Evolutionary conservation across 2,888 invertebrate genomes (phyloP), one percentile per base, ranked within the genome.

Genomic region (Mythimna loreyi): DNA sequence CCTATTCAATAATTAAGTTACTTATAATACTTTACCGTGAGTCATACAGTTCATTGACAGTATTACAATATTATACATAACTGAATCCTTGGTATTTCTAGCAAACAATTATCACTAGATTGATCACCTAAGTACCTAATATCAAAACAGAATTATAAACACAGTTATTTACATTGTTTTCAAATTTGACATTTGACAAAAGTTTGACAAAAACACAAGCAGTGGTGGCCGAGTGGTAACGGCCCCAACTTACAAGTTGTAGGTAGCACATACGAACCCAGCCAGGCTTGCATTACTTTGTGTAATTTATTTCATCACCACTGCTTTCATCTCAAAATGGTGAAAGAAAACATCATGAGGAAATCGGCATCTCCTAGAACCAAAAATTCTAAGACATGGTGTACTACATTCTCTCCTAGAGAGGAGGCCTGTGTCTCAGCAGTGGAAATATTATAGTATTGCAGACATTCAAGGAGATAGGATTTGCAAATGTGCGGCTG

Each of bases 11-110:
- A 78, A 76, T 74, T 72, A 72, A 71, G 49, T 58, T 59, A 53
- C 33, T 71, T 30, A 63, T 36, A 65, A 40, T 16, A 19, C 40
- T 49, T 64, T 49, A 40, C 8, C 5, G 62, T 82, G 84, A 86
- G 57, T 86, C 86, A 86, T 78, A 67, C 72, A 82, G 84, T 80
- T 83, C 80, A 83, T 69, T 84, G 75, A 82, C 78, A 70, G 75
- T 49, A 53, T 3, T 13, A 30, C 8, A 45, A 13, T 36, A 19
- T 19, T 36, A 21, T 33, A 53, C 21, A 53, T 72, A 74, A 78
- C 65, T 69, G 30, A 49, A 23, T 23, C 47, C 11, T 33, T 49
- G 23, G 2, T 36, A 36, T 19, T 33, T 30, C 2, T 33, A 36
- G 33, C 33, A n/a, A n/a, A 30, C 7, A 36, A 16, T 58, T 6